Evolutionary conservation across 2,888 invertebrate genomes (phyloP), one percentile per base, ranked within the genome.

Genomic region (Volucella zonaria): DNA sequence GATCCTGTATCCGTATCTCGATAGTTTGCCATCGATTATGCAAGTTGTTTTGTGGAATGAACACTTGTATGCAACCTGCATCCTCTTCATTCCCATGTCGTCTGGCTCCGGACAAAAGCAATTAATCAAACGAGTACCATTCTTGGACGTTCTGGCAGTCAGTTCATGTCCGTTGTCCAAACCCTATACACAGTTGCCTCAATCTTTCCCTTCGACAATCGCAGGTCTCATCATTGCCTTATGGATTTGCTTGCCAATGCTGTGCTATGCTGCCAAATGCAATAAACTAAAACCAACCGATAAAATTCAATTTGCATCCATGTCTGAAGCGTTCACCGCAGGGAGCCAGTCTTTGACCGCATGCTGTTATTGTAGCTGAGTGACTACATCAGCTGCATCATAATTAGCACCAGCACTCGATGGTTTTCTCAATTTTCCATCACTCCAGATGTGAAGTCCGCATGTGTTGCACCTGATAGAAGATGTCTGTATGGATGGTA

Each of bases 301-400:
- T 80, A 56, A 71, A 83, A 83, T 80, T 83, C 75, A 83, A 83
- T 83, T 83, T 83, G 75, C 71, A 80, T 71, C 66, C 31, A 23
- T 71, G 70, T 75, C 59, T 47, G 45, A 8, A 59, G 43, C 64
- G 74, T 54, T 49, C 18, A 67, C 78, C 62, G 47, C 82, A 78
- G 82, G 54, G 47, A 61, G 56, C 49, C 52, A 70, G 71, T 59
- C 23, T 47, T 71, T 23, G 75, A 62, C 77, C 68, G 18, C 70
- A 70, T 45, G 62, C 56, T 68, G 67, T 61, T 54, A 42, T 49
- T 58, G 52, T 59, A 49, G 31, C 31, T 51, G 47, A n/a, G 42
- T 58, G 71, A 15, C 62, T 43, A 47, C 59, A 40, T 38, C 14
- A 38, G 52, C 31, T 51, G 15, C 38, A 49, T 31, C 64, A 49